phyloP scores from a whole-genome alignment of 2,113 vertebrate genomes.

The Turnix velox region DNA sequence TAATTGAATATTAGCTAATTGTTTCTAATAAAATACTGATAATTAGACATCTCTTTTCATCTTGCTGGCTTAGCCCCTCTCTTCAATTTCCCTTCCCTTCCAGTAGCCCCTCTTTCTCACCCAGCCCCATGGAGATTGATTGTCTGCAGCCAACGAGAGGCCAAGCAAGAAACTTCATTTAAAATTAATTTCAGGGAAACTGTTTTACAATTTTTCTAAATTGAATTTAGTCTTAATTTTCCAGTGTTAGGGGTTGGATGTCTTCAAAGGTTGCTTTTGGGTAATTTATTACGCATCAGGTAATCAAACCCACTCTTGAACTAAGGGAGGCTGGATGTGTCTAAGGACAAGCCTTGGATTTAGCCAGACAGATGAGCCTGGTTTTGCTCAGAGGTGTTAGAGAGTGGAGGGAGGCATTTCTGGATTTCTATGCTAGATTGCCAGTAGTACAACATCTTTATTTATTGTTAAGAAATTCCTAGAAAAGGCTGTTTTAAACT shows the following conservation, averaged over 20 bases:
- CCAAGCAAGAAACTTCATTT: conserved; percentile 67
- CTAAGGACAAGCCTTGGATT: background rate
- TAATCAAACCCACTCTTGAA: conserved; percentile 40
- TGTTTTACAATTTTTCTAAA: conserved; percentile 68
- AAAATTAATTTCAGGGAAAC: conserved; percentile 70
- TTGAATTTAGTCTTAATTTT: conserved; percentile 71
- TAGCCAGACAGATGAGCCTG: background rate
- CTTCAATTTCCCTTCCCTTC: conserved; percentile 56
- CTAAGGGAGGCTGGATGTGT: background rate
- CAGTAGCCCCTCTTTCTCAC: background rate
- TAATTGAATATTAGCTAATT: conserved; percentile 72
- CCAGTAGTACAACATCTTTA: background rate
- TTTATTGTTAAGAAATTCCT: background rate
- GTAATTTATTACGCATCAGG: conserved; percentile 63
- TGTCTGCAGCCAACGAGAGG: conserved; percentile 56
- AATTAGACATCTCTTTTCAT: conserved; percentile 38
- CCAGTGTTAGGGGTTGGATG: conserved; percentile 55
- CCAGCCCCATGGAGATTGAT: conserved; percentile 53
- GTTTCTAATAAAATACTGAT: conserved; percentile 65
- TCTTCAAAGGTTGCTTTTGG: conserved; percentile 60
- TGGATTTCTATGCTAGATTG: background rate
- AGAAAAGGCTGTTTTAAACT: background rate
- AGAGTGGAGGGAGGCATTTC: background rate
- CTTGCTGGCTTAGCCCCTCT: conserved; percentile 17
- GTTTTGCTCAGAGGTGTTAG: background rate